Percentiles rank a stretch among this genome's conserved stretches.
These are phyloP conservation scores for Brachionus plicatilis DNA, from an alignment of 1,140 invertebrate species.

Conservation along the genomic window DNA sequence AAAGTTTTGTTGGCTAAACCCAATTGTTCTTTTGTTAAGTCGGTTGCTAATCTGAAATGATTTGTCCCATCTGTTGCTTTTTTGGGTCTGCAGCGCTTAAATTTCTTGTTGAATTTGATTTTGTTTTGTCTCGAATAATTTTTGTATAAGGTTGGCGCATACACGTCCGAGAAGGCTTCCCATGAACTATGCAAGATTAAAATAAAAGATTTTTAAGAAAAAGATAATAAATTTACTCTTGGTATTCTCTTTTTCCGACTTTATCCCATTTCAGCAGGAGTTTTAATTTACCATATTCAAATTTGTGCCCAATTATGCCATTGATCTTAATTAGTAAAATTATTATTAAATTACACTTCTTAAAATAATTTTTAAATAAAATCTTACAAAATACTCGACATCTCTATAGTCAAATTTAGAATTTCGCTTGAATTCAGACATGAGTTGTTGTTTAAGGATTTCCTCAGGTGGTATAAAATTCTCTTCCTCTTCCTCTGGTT, in stretches of 20 bases:
- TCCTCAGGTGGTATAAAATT: background rate
- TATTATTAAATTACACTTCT: too few relatives aligned
- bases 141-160: too few relatives aligned
- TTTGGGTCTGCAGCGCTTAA: background rate
- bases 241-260: background rate
- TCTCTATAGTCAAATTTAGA: background rate
- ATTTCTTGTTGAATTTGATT: background rate
- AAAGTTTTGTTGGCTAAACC: background rate
- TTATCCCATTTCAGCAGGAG: background rate
- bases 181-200: background rate
- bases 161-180: background rate
- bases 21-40: background rate
- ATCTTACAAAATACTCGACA: background rate
- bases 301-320: background rate
- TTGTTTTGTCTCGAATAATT: background rate
- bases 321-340: background rate
- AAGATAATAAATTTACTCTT: background rate
- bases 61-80: background rate
- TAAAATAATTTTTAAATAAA: background rate
- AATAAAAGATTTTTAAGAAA: background rate
- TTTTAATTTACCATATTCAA: background rate
- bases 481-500: background rate
- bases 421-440: background rate
- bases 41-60: background rate
- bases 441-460: background rate